These are phyloP conservation scores for Pararge aegeria DNA, from an alignment of 1,140 invertebrate species.

Conservation along the genomic window DNA sequence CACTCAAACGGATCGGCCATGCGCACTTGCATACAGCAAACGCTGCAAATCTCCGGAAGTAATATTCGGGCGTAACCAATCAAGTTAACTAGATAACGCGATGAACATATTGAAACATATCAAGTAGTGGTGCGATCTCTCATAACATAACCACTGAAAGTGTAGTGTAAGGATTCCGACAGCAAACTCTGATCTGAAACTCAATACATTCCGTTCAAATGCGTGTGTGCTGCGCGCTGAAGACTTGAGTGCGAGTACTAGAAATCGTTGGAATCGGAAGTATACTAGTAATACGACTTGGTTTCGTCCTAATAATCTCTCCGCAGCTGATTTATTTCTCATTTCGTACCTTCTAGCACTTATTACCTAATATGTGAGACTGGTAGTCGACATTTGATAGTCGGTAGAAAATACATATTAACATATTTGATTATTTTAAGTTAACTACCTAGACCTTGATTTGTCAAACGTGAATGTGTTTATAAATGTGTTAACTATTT, in stretches of 20 bases:
- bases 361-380: conserved; percentile 78
- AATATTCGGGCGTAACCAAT: conserved; percentile 68
- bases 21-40: conserved; percentile 54
- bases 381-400: conserved; percentile 77
- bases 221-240: conserved; percentile 2
- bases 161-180: conserved; percentile 60
- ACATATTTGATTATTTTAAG: conserved; percentile 72
- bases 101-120: conserved; percentile 73
- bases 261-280: conserved; percentile 22
- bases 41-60: conserved; percentile 54
- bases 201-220: conserved; percentile 14
- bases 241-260: conserved; percentile 16
- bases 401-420: conserved; percentile 66
- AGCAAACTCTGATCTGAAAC: conserved; percentile 35
- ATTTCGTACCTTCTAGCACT: conserved; percentile 73
- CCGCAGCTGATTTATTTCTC: conserved; percentile 63
- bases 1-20: conserved; percentile 43
- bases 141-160: conserved; percentile 62
- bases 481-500: conserved; percentile 63
- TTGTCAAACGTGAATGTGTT: conserved; percentile 61
- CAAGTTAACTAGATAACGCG: conserved; percentile 47
- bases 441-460: conserved; percentile 57
- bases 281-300: conserved; percentile 52
- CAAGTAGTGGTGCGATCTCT: conserved; percentile 69
- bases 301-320: conserved; percentile 66